These are phyloP conservation scores for Ranitomeya variabilis DNA, from an alignment of 2,113 vertebrate genomes.

Conservation along the genomic window DNA sequence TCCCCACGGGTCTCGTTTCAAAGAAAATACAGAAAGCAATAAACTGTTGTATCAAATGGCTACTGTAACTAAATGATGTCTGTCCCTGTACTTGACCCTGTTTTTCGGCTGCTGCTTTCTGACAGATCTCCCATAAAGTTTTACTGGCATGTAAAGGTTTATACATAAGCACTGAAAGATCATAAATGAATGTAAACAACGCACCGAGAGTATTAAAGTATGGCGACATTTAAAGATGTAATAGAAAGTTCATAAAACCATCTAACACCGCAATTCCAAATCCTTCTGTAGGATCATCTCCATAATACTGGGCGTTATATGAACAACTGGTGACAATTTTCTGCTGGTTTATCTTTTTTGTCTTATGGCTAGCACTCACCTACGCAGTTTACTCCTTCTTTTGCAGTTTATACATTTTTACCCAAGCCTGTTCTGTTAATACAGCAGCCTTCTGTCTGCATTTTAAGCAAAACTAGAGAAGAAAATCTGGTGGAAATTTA, in stretches of 20 bases:
- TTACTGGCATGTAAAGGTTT: conserved; percentile 45
- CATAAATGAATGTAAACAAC: conserved; percentile 46
- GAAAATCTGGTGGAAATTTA: no score
- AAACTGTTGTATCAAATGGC: conserved; percentile 68
- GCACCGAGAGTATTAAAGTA: conserved; percentile 15
- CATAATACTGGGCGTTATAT: background rate
- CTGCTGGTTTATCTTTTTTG: background rate
- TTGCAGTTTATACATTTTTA: no score
- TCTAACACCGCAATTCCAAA: background rate
- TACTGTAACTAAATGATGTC: conserved; percentile 72
- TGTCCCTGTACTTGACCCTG: conserved; percentile 65
- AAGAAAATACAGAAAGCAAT: conserved; percentile 73
- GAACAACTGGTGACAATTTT: background rate
- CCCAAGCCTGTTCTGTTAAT: no score
- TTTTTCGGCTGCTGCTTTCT: conserved; percentile 10
- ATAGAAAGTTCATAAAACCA: background rate
- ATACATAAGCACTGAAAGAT: conserved; percentile 18
- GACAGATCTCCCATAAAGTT: conserved; percentile 29
- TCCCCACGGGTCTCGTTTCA: conserved; percentile 72
- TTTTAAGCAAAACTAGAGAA: no score
- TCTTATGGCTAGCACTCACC: no score
- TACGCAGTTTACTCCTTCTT: no score
- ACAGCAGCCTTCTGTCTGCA: no score
- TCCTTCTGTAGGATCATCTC: background rate
- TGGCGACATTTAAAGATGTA: conserved; percentile 22